phyloP scores from a whole-genome alignment of 2,888 invertebrate species.

The Drosophila sordidula region DNA sequence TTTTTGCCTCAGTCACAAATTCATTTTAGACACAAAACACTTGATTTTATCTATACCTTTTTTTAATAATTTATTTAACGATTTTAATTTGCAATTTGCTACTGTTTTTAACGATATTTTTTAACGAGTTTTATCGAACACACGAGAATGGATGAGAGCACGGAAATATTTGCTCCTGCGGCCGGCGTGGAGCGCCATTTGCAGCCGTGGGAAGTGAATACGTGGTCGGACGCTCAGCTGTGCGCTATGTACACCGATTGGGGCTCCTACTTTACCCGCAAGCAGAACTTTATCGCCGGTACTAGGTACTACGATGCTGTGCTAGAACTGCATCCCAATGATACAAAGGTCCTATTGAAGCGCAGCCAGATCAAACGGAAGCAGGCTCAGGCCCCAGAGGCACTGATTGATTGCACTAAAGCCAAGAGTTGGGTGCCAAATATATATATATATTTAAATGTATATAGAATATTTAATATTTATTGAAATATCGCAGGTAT shows the following conservation, averaged over 20 bases:
- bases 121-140: background rate
- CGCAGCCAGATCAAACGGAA: conserved; percentile 73
- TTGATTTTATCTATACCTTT: conserved; percentile 13
- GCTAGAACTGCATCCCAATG: conserved; percentile 62
- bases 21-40: conserved; percentile 18
- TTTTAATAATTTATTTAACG: conserved; percentile 8
- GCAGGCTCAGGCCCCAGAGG: conserved; percentile 70
- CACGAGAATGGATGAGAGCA: conserved; percentile 2
- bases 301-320: conserved; percentile 74
- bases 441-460: too few relatives aligned
- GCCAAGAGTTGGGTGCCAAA: conserved; percentile 68
- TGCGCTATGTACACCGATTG: conserved; percentile 80
- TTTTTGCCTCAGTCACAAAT: background rate
- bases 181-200: conserved; percentile 30
- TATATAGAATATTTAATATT: background rate
- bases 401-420: conserved; percentile 66
- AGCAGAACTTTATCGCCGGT: conserved; percentile 65
- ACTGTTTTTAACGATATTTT: conserved; percentile 15
- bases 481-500: conserved; percentile 22
- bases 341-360: conserved; percentile 61
- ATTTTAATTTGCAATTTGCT: conserved; percentile 10
- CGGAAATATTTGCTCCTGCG: background rate
- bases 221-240: conserved; percentile 69
- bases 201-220: conserved; percentile 74
- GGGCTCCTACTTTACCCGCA: conserved; percentile 72